A percentile compares a stretch with the other conserved stretches of the same genome.
Conservation (phyloP, 2,888 invertebrate genomes). For the Volucella bombylans region DNA sequence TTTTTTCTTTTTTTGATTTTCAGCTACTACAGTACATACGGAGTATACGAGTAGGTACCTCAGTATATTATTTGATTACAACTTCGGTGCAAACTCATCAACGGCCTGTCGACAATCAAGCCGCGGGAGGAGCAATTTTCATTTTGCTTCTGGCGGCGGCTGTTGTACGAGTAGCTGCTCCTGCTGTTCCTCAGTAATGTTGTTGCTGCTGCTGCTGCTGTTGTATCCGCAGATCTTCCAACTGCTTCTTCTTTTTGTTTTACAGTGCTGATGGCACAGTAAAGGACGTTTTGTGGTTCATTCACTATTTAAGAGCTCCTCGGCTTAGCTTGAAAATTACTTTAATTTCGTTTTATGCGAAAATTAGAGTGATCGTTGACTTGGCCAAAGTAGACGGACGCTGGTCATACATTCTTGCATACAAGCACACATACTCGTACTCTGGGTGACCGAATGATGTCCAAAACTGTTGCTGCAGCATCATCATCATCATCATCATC, state of each 20-base stretch:
- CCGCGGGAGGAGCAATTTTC: slow-evolving; percentile 76
- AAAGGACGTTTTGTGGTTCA: slow-evolving; percentile 69
- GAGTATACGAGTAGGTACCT: slow-evolving; percentile 4
- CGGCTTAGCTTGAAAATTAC: slow-evolving; percentile 70
- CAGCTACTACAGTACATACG: slow-evolving; percentile 1
- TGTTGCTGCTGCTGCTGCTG: slow-evolving; percentile 27
- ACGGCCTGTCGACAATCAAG: slow-evolving; percentile 76
- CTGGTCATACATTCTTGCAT: slow-evolving; percentile 49
- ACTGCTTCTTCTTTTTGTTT: neutral
- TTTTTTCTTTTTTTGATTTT: too few species aligned
- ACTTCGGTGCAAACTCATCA: slow-evolving; percentile 74
- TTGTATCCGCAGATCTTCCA: neutral
- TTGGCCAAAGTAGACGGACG: slow-evolving; percentile 34
- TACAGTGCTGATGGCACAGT: neutral
- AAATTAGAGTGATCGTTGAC: slow-evolving; percentile 74
- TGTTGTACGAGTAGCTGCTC: neutral
- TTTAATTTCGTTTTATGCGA: slow-evolving; percentile 74
- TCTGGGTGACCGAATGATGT: slow-evolving; percentile 37
- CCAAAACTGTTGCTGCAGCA: slow-evolving; percentile 9
- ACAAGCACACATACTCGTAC: slow-evolving; percentile 3
- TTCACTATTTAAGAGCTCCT: slow-evolving; percentile 67
- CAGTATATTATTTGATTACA: slow-evolving; percentile 73
- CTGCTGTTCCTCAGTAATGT: slow-evolving; percentile 4
- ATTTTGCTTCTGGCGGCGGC: slow-evolving; percentile 63
- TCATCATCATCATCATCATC: too few species aligned